These are phyloP conservation scores for Fissipunctia ypsillon DNA, from an alignment of 2,888 invertebrate genomes.

Conservation along the genomic window DNA sequence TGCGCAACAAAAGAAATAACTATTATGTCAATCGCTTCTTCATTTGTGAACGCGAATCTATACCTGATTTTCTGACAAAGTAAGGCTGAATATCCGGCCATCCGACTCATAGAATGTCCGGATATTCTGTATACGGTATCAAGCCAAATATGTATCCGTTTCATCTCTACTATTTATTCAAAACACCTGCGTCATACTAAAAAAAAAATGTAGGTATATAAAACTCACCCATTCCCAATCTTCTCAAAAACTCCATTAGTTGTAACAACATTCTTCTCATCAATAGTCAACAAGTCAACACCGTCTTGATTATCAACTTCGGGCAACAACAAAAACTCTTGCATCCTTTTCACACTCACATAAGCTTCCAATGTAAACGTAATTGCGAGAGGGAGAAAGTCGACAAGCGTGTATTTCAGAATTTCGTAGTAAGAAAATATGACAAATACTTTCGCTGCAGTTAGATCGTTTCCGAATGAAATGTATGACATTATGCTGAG, in stretches of 20 bases:
- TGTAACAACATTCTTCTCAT: constrained; percentile 77
- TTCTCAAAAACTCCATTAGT: constrained; percentile 83
- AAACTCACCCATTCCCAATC: constrained; percentile 86
- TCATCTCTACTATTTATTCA: neutral
- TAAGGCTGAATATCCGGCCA: neutral
- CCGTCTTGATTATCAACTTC: constrained; percentile 83
- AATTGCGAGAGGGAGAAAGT: constrained; percentile 95
- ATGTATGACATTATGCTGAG: constrained; percentile 93
- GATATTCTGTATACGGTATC: constrained; percentile 10
- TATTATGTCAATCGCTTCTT: neutral
- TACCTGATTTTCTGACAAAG: neutral
- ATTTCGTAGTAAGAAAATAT: constrained; percentile 95
- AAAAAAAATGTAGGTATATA: neutral
- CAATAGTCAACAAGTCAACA: constrained; percentile 80
- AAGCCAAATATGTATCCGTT: neutral
- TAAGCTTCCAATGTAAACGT: constrained; percentile 94
- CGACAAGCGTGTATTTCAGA: constrained; percentile 94
- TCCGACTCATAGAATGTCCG: neutral
- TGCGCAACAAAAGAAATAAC: neutral
- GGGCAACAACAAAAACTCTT: constrained; percentile 91
- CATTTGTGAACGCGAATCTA: neutral
- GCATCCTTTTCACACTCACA: constrained; percentile 93
- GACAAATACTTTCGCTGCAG: constrained; percentile 94
- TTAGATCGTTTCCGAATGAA: constrained; percentile 91
- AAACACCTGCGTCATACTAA: neutral